phyloP scores from a whole-genome alignment of 2,888 invertebrate species.

The Mythimna impura region DNA sequence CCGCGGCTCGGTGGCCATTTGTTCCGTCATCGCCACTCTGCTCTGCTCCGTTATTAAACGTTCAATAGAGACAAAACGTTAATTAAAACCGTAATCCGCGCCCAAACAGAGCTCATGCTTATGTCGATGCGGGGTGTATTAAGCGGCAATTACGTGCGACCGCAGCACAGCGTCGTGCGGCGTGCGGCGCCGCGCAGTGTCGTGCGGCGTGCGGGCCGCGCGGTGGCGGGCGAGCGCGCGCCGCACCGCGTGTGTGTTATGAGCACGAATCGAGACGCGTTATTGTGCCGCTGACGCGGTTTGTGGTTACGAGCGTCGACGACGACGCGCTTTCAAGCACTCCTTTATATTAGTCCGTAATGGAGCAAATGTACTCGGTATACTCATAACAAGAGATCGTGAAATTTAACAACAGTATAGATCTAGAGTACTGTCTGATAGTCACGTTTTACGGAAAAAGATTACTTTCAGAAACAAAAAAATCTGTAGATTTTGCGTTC shows the following conservation, averaged over 20 bases:
- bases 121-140: constrained; percentile 51
- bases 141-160: constrained; percentile 50
- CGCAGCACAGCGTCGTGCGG: constrained; percentile 32
- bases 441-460: background rate
- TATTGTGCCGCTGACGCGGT: constrained; percentile 28
- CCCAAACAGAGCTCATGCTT: constrained; percentile 53
- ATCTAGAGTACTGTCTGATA: background rate
- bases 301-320: constrained; percentile 34
- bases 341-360: constrained; percentile 35
- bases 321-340: constrained; percentile 18
- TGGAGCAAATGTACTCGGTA: constrained; percentile 2
- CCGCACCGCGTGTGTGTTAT: background rate
- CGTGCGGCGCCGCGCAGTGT: background rate
- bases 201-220: background rate
- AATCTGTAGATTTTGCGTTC: background rate
- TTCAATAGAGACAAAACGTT: constrained; percentile 59
- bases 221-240: background rate
- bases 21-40: constrained; percentile 11
- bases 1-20: constrained; percentile 20
- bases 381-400: constrained; percentile 12
- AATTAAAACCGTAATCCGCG: constrained; percentile 60
- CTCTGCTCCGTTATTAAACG: constrained; percentile 54
- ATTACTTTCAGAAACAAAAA: background rate
- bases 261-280: constrained; percentile 6
- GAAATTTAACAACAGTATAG: constrained; percentile 23